Evolutionary conservation across 2,113 vertebrate genomes (phyloP).

Genomic region (Ameiurus melas): DNA sequence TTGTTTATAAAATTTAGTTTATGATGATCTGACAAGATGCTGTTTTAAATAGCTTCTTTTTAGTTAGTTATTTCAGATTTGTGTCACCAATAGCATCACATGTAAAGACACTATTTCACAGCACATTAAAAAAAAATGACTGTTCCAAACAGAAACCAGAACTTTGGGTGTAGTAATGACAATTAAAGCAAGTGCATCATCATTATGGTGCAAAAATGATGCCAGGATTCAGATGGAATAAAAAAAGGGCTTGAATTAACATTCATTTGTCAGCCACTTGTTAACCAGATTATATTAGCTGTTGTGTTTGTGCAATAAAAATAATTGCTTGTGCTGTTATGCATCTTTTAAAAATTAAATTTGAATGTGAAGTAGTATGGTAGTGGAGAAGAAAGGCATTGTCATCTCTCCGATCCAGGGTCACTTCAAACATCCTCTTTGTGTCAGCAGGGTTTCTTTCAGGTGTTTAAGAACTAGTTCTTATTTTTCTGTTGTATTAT

Average conservation of each 20-base stretch:
- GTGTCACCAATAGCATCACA: background rate
- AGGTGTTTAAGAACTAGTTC: too few species aligned
- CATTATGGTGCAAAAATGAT: background rate
- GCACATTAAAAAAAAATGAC: background rate
- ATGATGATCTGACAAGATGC: background rate
- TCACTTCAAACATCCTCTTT: background rate
- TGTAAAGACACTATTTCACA: background rate
- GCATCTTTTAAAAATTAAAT: too few species aligned
- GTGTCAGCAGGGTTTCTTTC: background rate
- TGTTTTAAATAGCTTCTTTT: background rate
- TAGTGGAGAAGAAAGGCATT: too few species aligned
- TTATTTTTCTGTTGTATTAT: conserved; percentile 10
- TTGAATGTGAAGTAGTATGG: too few species aligned
- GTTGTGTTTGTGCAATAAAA: background rate
- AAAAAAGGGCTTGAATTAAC: background rate
- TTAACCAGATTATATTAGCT: background rate
- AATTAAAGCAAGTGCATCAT: background rate
- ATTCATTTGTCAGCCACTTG: background rate
- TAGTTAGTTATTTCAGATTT: background rate
- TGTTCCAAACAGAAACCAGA: background rate
- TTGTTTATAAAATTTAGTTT: background rate
- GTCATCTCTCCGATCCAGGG: too few species aligned
- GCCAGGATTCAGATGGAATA: background rate
- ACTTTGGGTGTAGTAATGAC: background rate
- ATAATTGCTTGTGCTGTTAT: too few species aligned